Percentiles rank a stretch among this genome's conserved stretches.
phyloP scores from a whole-genome alignment of 2,888 invertebrate species.

The Stratiomys singularior region DNA sequence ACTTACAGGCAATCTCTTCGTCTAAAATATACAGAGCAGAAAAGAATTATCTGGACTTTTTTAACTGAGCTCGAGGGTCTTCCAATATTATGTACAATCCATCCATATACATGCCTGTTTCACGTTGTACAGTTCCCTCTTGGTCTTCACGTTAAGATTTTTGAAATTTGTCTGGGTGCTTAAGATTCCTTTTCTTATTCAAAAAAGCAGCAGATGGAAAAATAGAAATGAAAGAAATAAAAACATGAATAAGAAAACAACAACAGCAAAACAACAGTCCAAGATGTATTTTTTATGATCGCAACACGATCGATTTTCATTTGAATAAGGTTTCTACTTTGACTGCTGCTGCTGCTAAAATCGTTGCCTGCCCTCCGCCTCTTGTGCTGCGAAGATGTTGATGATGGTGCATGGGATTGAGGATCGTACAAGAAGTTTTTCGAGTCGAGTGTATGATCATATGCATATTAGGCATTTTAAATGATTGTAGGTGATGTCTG shows the following conservation, averaged over 20 bases:
- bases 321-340: conserved; percentile 24
- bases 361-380: not conserved
- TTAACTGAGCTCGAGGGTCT: conserved; percentile 25
- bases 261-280: no score
- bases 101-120: not conserved
- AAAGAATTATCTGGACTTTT: conserved; percentile 26
- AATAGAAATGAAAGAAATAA: conserved; percentile 23
- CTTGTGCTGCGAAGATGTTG: not conserved
- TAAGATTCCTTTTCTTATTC: conserved; percentile 34
- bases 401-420: not conserved
- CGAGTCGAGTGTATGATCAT: conserved; percentile 18
- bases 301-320: conserved; percentile 40
- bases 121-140: not conserved
- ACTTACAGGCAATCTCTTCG: not conserved
- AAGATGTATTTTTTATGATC: conserved; percentile 21
- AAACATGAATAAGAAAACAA: not conserved
- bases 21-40: conserved; percentile 28
- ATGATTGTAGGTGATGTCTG: conserved; percentile 38
- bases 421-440: conserved; percentile 1
- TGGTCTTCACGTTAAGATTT: conserved; percentile 3
- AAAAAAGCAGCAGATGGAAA: conserved; percentile 19
- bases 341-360: not conserved
- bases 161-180: conserved; percentile 25
- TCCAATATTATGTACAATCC: conserved; percentile 21
- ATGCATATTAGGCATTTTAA: conserved; percentile 28